phyloP scores from a whole-genome alignment of 2,888 invertebrate genomes.

The Crocallis elinguaria region DNA sequence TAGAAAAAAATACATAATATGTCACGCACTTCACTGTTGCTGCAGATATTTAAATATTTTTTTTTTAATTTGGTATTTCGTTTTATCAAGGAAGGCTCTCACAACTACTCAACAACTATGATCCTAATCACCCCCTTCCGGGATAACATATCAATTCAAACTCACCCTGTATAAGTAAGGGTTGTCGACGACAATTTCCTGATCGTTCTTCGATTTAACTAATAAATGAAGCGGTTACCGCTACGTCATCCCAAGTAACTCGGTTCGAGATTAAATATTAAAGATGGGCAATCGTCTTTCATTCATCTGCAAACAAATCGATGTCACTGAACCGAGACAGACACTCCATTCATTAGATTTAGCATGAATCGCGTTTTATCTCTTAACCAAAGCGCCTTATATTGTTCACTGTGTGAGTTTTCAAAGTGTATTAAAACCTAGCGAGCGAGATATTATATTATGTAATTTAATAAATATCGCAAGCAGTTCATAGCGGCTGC shows the following conservation, averaged over 20 bases:
- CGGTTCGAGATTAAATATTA: constrained; percentile 21
- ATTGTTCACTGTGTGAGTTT: background rate
- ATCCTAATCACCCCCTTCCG: too few relatives aligned
- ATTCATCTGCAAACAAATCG: constrained; percentile 23
- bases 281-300: constrained; percentile 19
- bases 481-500: constrained; percentile 24
- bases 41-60: too few relatives aligned
- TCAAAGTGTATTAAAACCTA: background rate
- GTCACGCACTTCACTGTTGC: too few relatives aligned
- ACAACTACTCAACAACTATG: too few relatives aligned
- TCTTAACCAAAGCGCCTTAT: background rate
- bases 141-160: too few relatives aligned
- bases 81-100: too few relatives aligned
- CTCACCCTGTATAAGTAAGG: constrained; percentile 4
- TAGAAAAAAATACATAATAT: too few relatives aligned
- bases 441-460: constrained; percentile 1
- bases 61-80: too few relatives aligned
- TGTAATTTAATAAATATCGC: constrained; percentile 30
- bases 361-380: constrained; percentile 13
- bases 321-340: constrained; percentile 4
- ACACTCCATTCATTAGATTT: constrained; percentile 17
- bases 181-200: constrained; percentile 13
- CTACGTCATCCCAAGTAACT: background rate
- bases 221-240: constrained; percentile 11
- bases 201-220: constrained; percentile 8